A percentile compares a stretch with the other conserved stretches of the same genome.
Conservation (phyloP, 2,113 vertebrate species). For the Corynorhinus townsendii region DNA sequence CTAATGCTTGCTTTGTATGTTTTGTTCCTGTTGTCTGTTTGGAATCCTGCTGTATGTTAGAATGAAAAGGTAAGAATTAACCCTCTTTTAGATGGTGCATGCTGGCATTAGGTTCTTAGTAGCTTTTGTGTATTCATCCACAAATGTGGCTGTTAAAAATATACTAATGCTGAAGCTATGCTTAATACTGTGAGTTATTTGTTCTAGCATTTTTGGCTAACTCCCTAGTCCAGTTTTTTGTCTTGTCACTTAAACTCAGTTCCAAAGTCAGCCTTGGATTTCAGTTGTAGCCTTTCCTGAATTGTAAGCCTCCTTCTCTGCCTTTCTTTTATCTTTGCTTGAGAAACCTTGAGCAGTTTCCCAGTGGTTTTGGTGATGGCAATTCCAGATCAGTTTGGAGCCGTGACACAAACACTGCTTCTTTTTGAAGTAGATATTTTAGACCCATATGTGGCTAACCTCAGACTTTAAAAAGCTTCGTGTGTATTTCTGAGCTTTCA, state of each 20-base stretch:
- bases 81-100: conserved; percentile 92
- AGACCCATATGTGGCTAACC: conserved; percentile 19
- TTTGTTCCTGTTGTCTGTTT: conserved; percentile 96
- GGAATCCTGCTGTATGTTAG: conserved; percentile 99
- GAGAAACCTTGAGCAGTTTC: conserved; percentile 41
- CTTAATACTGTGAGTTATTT: conserved; percentile 67
- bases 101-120: conserved; percentile 80
- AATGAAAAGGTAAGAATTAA: conserved; percentile 99
- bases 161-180: conserved; percentile 66
- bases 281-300: conserved; percentile 71
- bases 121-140: conserved; percentile 56
- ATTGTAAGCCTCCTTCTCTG: conserved; percentile 26
- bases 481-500: neutral
- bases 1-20: conserved; percentile 99
- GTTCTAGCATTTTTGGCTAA: conserved; percentile 67
- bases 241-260: conserved; percentile 66
- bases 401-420: conserved; percentile 22
- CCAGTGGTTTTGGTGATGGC: neutral
- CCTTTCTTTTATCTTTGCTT: conserved; percentile 28
- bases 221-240: conserved; percentile 60
- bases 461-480: neutral
- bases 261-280: conserved; percentile 70
- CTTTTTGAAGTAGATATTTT: conserved; percentile 53
- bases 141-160: conserved; percentile 63
- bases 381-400: conserved; percentile 26